Base-by-base conservation (phyloP, 2,113 vertebrate species). In the Acrocephalus arundinaceus region DNA sequence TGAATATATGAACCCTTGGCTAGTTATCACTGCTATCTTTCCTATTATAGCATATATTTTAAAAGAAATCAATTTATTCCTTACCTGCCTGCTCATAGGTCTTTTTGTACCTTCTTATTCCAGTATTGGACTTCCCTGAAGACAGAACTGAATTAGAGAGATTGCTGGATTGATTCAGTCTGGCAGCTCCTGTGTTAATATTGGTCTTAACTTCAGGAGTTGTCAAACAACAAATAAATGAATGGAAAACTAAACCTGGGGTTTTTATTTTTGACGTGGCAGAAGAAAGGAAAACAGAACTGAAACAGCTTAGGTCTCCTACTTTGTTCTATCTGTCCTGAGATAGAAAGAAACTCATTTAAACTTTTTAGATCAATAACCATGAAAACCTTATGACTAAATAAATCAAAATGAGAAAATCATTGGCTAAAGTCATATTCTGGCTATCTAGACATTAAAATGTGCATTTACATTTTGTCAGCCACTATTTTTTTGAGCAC, bases 181-280 rank as follows among this genome's bases (percentile, higher is more conserved):
- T 94, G 85, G 76, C 61, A 82, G 57, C 10, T 91, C 28, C 45
- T 88, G 52, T 71, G 71, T 90, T 91, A 86, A 86, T 83, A 88
- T 71, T 74, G 45, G 39, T 77, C 57, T 86, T 86, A 63, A 91
- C 61, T 94, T 84, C 23, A 58, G 28, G 57, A 87, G 13, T 23
- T 84, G 65, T 84, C 62, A 88, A 93, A 90, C 24, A 89, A 87
- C 71, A 90, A 86, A 71, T 41, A 94, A 94, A 65, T 37, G 15
- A 89, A 78, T 63, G 39, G 21, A 46, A 74, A 84, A 75, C 9
- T 6, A 84, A 90, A 90, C 30, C 9, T 20, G 19, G 24, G 11
- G 4, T 7, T 67, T 86, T 93, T 89, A 41, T 59, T 86, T 95
- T 72, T 57, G 35, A 75, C 66, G 15, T 58, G 22, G 24, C 4